Evolutionary conservation across 2,797 vertebrate species (phyloP).

Genomic region (Iguana delicatissima): DNA sequence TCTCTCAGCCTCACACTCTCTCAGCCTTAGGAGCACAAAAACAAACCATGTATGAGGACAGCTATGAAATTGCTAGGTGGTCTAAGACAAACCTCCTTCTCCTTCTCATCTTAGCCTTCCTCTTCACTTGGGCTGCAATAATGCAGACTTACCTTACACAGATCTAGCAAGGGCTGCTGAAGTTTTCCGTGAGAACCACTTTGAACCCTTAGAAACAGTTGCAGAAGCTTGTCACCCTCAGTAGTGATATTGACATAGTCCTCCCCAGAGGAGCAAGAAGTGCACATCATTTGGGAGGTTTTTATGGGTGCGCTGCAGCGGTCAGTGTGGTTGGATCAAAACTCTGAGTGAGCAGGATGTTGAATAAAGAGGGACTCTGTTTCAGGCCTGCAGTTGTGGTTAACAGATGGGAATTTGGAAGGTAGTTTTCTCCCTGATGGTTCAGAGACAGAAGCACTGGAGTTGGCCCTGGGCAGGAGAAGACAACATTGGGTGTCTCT

Average conservation of each 20-base stretch:
- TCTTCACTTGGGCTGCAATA: not conserved
- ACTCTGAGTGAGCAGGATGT: not conserved
- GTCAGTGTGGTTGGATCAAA: slow-evolving; percentile 36
- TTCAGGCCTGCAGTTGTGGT: slow-evolving; percentile 36
- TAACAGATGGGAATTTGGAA: slow-evolving; percentile 18
- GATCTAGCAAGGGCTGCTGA: not conserved
- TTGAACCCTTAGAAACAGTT: not conserved
- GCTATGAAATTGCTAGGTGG: not conserved
- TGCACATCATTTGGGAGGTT: not conserved
- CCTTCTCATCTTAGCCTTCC: too few species aligned
- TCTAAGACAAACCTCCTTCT: not conserved
- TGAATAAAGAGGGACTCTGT: slow-evolving; percentile 39
- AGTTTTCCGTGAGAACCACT: not conserved
- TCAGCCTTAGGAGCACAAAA: too few species aligned
- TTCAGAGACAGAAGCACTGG: too few species aligned
- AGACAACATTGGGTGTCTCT: not conserved
- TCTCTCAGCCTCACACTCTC: too few species aligned
- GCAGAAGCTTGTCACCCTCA: not conserved
- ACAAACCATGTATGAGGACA: not conserved
- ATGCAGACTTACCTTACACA: too few species aligned
- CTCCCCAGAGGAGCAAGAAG: not conserved
- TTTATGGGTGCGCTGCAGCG: not conserved
- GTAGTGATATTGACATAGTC: not conserved
- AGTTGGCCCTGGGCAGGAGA: not conserved
- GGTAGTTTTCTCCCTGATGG: not conserved